A percentile compares a stretch with the other conserved stretches of the same genome.
Conservation (phyloP, 2,113 vertebrate species). For the Jacana jacana region DNA sequence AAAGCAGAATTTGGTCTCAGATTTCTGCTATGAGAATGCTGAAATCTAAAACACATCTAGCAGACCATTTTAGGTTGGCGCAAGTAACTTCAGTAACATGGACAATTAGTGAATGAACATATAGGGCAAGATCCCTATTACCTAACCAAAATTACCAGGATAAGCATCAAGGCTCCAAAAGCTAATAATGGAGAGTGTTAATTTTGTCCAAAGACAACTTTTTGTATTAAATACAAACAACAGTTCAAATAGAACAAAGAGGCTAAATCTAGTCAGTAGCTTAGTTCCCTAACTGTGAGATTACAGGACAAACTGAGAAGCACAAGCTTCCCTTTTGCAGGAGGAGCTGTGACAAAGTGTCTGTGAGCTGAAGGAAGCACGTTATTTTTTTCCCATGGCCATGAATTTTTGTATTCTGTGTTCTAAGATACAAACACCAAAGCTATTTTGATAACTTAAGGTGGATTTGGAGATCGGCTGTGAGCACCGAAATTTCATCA, state of each 20-base stretch:
- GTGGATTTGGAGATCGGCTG: neutral
- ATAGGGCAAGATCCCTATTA: neutral
- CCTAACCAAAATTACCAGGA: neutral
- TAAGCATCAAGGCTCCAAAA: neutral
- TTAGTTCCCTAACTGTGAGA: neutral
- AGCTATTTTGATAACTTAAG: neutral
- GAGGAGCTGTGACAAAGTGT: neutral
- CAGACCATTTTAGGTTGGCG: neutral
- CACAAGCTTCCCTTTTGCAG: neutral
- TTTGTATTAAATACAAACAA: neutral
- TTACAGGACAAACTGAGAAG: neutral
- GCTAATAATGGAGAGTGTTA: neutral
- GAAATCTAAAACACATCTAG: neutral
- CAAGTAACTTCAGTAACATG: neutral
- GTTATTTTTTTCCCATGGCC: accelerated
- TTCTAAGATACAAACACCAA: neutral
- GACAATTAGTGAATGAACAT: neutral
- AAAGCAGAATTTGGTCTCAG: neutral
- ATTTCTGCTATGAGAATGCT: neutral
- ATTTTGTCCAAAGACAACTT: neutral
- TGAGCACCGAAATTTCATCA: neutral
- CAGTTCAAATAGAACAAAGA: neutral
- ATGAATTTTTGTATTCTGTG: neutral
- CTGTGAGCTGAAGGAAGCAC: neutral
- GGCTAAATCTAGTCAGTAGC: neutral